Evolutionary conservation across 2,113 vertebrate genomes (phyloP).

Genomic region (Lophura nycthemera): DNA sequence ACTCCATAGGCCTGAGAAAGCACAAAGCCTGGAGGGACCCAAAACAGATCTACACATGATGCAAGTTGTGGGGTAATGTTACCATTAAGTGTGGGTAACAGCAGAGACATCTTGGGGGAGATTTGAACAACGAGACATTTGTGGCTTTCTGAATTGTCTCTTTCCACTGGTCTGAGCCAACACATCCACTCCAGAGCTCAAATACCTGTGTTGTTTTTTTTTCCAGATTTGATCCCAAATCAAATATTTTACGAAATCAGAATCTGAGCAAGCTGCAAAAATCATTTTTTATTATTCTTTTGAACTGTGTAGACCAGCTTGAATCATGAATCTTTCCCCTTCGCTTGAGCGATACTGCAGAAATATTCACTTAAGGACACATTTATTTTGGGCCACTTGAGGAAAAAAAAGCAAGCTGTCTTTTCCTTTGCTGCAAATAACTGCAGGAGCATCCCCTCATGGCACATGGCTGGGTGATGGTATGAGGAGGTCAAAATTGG

Average conservation of each 20-base stretch:
- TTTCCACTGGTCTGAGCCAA: slow-evolving; percentile 14
- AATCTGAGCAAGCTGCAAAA: slow-evolving; percentile 34
- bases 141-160: neutral
- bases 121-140: neutral
- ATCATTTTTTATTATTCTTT: slow-evolving; percentile 5
- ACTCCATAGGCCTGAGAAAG: neutral
- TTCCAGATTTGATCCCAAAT: slow-evolving; percentile 5
- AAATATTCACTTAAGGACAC: slow-evolving; percentile 33
- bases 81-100: neutral
- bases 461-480: neutral
- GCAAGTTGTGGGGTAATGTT: neutral
- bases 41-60: neutral
- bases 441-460: neutral
- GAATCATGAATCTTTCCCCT: slow-evolving; percentile 1
- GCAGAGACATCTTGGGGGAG: neutral
- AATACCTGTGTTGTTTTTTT: neutral
- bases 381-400: neutral
- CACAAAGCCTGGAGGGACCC: neutral
- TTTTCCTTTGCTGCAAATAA: neutral
- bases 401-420: neutral
- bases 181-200: neutral
- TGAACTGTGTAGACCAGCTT: neutral
- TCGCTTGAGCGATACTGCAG: slow-evolving; percentile 6
- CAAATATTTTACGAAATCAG: slow-evolving; percentile 52
- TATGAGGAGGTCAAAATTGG: neutral